Percentiles rank a stretch among this genome's conserved stretches.
Conservation (phyloP, 2,797 vertebrate species). For the Acrocephalus scirpaceus region DNA sequence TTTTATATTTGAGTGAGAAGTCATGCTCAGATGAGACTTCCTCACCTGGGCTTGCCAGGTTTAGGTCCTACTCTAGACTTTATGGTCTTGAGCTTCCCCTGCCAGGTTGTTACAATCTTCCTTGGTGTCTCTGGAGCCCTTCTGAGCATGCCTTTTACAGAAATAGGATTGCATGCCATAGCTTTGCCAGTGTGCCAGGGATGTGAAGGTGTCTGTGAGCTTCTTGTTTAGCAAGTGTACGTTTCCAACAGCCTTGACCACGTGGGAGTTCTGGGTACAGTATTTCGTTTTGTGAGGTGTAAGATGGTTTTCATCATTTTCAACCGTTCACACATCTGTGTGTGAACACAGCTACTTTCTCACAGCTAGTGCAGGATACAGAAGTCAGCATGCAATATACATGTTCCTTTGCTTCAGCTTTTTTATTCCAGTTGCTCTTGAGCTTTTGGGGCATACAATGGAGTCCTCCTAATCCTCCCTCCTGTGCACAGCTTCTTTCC, state of each 20-base stretch:
- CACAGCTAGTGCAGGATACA: not conserved
- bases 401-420: not conserved
- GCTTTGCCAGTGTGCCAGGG: not conserved
- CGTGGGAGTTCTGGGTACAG: not conserved
- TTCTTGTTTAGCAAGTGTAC: not conserved
- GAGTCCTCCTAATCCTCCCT: not conserved
- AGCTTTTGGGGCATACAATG: not conserved
- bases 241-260: not conserved
- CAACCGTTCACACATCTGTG: not conserved
- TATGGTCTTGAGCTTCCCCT: not conserved
- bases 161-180: not conserved
- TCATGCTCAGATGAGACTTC: not conserved
- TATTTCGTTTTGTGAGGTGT: not conserved
- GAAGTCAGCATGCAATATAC: not conserved
- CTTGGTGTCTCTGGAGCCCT: not conserved
- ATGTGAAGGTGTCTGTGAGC: not conserved
- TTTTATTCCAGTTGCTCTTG: not conserved
- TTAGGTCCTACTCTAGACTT: not conserved
- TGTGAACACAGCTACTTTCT: conserved; percentile 2
- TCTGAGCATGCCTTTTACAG: not conserved
- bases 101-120: not conserved
- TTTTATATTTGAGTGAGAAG: not conserved
- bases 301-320: not conserved
- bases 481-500: not conserved
- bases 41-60: not conserved